Conservation (phyloP, 2,113 vertebrate genomes). For the Pandion haliaetus region DNA sequence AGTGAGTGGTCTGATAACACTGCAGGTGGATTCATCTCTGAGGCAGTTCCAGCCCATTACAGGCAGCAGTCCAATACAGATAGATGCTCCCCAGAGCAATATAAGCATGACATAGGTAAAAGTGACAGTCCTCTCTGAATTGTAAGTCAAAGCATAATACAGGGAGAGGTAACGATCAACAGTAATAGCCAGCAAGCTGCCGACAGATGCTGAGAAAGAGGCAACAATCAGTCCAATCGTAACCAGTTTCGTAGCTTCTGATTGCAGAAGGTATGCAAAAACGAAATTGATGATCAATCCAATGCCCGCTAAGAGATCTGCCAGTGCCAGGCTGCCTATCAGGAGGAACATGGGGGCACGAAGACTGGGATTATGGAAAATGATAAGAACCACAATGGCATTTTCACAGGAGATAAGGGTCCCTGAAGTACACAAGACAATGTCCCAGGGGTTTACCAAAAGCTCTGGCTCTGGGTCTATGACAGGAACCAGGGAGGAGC, state of each 20-base stretch:
- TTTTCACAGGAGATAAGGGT: slow-evolving; percentile 98
- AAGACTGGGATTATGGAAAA: slow-evolving; percentile 95
- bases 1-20: slow-evolving; percentile 93
- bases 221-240: slow-evolving; percentile 95
- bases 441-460: slow-evolving; percentile 96
- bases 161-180: slow-evolving; percentile 98
- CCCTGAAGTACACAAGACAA: slow-evolving; percentile 94
- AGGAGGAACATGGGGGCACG: slow-evolving; percentile 97
- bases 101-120: slow-evolving; percentile 97
- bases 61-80: slow-evolving; percentile 92
- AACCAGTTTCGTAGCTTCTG: slow-evolving; percentile 92
- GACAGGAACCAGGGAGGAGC: slow-evolving; percentile 75
- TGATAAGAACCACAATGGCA: slow-evolving; percentile 94
- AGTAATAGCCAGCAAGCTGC: slow-evolving; percentile 97
- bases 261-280: slow-evolving; percentile 94
- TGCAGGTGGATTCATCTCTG: slow-evolving; percentile 90
- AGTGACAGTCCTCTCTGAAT: slow-evolving; percentile 94
- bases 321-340: slow-evolving; percentile 95
- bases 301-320: slow-evolving; percentile 94
- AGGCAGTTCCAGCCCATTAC: slow-evolving; percentile 96
- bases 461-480: slow-evolving; percentile 78
- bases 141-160: slow-evolving; percentile 97
- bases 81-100: slow-evolving; percentile 91
- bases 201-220: slow-evolving; percentile 96
- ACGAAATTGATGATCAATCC: slow-evolving; percentile 94